Evolutionary conservation across 2,113 vertebrate species (phyloP), one percentile per base, ranked within the genome.

Genomic region (Heterotis niloticus): DNA sequence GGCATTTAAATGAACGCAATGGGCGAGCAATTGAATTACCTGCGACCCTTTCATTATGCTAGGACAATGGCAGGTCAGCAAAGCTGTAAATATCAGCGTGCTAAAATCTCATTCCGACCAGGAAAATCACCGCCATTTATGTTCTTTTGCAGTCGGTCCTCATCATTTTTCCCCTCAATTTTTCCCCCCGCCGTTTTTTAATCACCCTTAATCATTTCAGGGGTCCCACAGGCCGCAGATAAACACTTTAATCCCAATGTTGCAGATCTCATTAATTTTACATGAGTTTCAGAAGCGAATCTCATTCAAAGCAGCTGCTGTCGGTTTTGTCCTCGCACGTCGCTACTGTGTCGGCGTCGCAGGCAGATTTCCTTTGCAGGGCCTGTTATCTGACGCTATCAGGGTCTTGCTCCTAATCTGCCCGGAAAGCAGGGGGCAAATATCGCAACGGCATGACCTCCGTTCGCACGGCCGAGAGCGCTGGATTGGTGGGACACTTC

Each of bases 201-300:
- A 86, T 80, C 83, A 79, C 75, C 65, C 83, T 85, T 82, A 85
- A 86, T 91, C 86, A 84, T 83, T 87, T 87, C 87, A 79, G 77
- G 80, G 79, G 67, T 85, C 87, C 84, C 83, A 81, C 59, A 66
- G 83, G 81, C 82, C 62, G 57, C 76, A 81, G 82, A 88, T 88
- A 87, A 87, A 90, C 83, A 87, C 80, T 84, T 85, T 88, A 86
- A 80, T 88, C 83, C 80, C 80, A 57, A 81, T 84, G 80, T 51
- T 56, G 59, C 52, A 83, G 51, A 64, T 80, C 83, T 91, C 87
- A 84, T 90, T 89, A 84, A 88, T 89, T 88, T 89, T 87, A 89
- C 71, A 91, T 88, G 83, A 85, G 84, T 84, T 87, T 84, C 71
- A 77, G 76, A 86, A 87, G 84, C 78, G 79, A 78, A 66, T 70